Evolutionary conservation across 2,113 vertebrate species (phyloP), one percentile per base, ranked within the genome.

Genomic region (Otis tarda): DNA sequence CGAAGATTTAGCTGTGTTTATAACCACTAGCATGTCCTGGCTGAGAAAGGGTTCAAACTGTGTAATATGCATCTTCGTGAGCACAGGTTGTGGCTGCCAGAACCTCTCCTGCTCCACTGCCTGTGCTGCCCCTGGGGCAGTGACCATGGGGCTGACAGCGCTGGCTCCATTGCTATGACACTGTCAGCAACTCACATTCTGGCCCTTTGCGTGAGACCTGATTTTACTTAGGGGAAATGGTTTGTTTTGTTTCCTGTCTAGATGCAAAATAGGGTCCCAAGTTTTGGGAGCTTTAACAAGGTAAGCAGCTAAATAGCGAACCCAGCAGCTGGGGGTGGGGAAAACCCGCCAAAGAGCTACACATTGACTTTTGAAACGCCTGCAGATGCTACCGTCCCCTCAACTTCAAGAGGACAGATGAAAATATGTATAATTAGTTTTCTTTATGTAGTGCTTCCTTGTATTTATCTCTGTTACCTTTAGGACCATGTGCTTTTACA

Each of bases 221-320:
- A 6, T 77, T 85, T 86, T 67, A n/a, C 71, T 14, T 50, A 43
- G 50, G 52, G 50, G 33, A 89, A 92, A 87, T 70, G 59, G 47
- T 83, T 93, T 83, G 67, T 41, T 94, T 97, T 65, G 30, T 88
- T 93, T 92, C 85, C 45, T 61, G 79, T 86, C 85, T 83, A 73
- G 71, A 31, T 83, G 33, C 5, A 30, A 80, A 70, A 59, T 3
- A 70, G 15, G 28, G 4, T 92, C 41, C 71, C 41, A 14, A 31
- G 50, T 80, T 90, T 86, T 9, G 59, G 28, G 41, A 77, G 9
- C 22, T n/a, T 77, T 77, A 69, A 64, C 45, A 57, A 77, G 70
- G 35, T 45, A 69, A 83, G 56, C 50, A 37, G 64, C 68, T 52
- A 69, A 83, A 39, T 27, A 30, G 53, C 1, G 3, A 91, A 85